Evolutionary conservation across 1,140 invertebrate genomes (phyloP), one percentile per base, ranked within the genome.

Genomic region (Steinernema feltiae): DNA sequence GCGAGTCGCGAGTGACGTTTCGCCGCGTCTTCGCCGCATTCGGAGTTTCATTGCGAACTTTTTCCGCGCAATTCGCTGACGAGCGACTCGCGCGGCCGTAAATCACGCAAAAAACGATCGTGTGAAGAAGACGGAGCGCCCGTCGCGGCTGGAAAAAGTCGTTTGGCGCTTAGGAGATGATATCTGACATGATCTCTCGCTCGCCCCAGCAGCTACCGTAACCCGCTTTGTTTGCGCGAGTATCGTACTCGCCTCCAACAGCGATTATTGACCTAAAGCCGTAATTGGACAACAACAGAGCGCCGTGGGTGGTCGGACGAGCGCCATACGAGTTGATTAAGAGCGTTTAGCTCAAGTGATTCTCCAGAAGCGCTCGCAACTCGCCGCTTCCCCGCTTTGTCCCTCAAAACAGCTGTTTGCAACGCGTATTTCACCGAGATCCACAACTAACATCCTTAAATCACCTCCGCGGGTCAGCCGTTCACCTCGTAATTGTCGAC

Each of bases 51-150:
- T 41, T 41, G 18, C 35, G 35, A 41, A 41, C 18, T 41, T 18
- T 41, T 41, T 63, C 3, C 24, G 15, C 53, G 53, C 24, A 21
- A 7, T 63, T 63, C 53, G 53, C 24, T 63, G 53, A 63, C 53
- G 53, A 63, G 53, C 53, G 53, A 12, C 12, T 63, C 24, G 53
- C 53, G 53, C 53, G 12, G 53, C 53, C 53, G 24, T 63, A 63
- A 63, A 63, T 63, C 53, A 63, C 53, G 53, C 53, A 63, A 63
- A 63, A 63, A 63, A 63, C 53, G 53, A 63, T 63, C 53, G 53
- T 63, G 53, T 63, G 53, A 63, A 63, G 53, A 63, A 63, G 53
- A 63, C 53, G 15, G 53, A 63, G 53, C 53, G 53, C 12, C 53
- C 53, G 53, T 63, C 53, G 24, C 53, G 24, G 53, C 53, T 7